Evolutionary conservation across 2,113 vertebrate species (phyloP).

Genomic region (Seriola rivoliana): DNA sequence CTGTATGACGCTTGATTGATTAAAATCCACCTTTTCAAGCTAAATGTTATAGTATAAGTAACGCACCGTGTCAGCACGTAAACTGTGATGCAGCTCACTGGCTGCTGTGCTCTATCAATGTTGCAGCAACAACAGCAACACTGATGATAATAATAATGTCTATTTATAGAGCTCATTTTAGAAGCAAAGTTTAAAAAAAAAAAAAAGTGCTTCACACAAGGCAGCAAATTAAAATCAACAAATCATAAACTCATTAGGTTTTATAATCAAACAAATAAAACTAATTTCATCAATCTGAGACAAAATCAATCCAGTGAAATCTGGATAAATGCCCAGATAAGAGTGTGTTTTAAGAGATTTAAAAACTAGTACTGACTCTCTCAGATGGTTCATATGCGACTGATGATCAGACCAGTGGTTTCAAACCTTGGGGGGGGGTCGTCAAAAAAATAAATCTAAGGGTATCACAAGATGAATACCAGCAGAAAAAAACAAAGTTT

Average conservation of each 20-base stretch:
- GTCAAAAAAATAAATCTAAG: neutral
- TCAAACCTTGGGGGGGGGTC: neutral
- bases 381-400: neutral
- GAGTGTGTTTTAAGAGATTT: neutral
- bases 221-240: neutral
- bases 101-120: slow-evolving; percentile 2
- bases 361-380: neutral
- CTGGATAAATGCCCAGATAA: neutral
- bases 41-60: slow-evolving; percentile 42
- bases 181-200: neutral
- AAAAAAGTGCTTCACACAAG: neutral
- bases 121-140: neutral
- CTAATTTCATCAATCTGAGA: neutral
- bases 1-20: slow-evolving; percentile 62
- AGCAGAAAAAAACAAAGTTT: neutral
- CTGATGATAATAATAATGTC: neutral
- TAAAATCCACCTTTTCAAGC: slow-evolving; percentile 55
- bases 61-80: slow-evolving; percentile 17
- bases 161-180: neutral
- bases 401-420: neutral
- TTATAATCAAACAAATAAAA: neutral
- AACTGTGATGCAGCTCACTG: slow-evolving; percentile 1
- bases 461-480: neutral
- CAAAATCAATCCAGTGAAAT: neutral
- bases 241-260: neutral